A percentile compares a stretch with the other conserved stretches of the same genome.
Evolutionary conservation across 2,888 invertebrate species (phyloP).

Genomic region (Synergus laeviventris): DNA sequence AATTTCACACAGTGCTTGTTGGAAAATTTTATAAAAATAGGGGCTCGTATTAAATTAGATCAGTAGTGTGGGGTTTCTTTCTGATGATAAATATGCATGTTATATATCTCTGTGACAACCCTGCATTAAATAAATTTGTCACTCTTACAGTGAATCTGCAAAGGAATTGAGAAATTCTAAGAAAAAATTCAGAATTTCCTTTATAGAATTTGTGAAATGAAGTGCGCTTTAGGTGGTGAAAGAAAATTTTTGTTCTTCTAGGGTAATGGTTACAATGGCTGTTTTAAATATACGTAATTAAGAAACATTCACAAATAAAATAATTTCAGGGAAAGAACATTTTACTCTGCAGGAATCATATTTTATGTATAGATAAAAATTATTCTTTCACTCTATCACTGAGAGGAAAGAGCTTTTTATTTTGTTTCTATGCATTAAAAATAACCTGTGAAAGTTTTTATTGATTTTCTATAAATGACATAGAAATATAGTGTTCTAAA

Average conservation of each 20-base stretch:
- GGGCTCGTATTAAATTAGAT: not conserved
- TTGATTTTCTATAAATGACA: not conserved
- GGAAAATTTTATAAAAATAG: not conserved
- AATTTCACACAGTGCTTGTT: not conserved
- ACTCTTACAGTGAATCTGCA: slow-evolving; percentile 5
- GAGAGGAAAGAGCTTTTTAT: not conserved
- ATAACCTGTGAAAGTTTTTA: not conserved
- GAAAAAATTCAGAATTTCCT: not conserved
- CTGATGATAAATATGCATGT: not conserved
- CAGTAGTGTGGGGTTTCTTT: not conserved
- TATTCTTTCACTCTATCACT: not conserved
- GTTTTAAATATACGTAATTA: not conserved
- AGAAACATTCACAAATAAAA: not conserved
- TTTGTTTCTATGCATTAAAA: not conserved
- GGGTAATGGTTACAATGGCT: not conserved
- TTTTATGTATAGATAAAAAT: not conserved
- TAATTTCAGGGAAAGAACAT: not conserved
- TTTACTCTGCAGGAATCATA: not conserved
- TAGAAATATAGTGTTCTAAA: not conserved
- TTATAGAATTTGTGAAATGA: not conserved
- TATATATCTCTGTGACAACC: not conserved
- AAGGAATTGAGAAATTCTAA: not conserved
- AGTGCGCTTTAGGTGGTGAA: not conserved
- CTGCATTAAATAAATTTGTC: slow-evolving; percentile 26
- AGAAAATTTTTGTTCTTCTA: not conserved